Conservation (phyloP, 2,797 vertebrate genomes). For the Pelodytes ibericus region DNA sequence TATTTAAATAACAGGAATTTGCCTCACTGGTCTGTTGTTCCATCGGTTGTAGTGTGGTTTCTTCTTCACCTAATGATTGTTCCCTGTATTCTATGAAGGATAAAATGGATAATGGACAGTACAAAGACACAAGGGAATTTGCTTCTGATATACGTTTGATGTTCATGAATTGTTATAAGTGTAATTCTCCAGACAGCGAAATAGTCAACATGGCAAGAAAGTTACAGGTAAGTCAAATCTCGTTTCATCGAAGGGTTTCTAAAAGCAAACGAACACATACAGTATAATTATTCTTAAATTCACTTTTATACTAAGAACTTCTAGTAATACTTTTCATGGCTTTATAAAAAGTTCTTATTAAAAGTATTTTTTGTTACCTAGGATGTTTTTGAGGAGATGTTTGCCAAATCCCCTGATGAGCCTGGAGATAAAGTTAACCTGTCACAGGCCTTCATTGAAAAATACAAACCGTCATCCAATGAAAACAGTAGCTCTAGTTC, state of each 20-base stretch:
- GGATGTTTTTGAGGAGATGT: conserved; percentile 90
- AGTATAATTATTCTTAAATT: too few species aligned
- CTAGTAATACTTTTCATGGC: too few species aligned
- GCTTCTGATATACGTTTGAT: conserved; percentile 88
- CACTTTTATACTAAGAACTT: too few species aligned
- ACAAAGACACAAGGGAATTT: conserved; percentile 81
- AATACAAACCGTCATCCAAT: conserved; percentile 47
- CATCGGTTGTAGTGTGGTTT: too few species aligned
- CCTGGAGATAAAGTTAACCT: conserved; percentile 51
- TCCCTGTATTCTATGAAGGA: conserved; percentile 66
- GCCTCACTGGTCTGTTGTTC: too few species aligned
- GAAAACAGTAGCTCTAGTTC: conserved; percentile 68
- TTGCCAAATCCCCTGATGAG: conserved; percentile 81
- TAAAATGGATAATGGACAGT: conserved; percentile 86
- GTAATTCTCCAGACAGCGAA: conserved; percentile 82
- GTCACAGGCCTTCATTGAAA: conserved; percentile 44
- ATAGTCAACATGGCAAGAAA: conserved; percentile 88
- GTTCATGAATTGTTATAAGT: conserved; percentile 91
- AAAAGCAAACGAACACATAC: too few species aligned
- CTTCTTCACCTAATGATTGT: neutral
- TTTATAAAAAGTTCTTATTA: too few species aligned
- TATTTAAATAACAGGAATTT: too few species aligned
- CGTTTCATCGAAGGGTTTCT: too few species aligned
- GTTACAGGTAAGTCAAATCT: conserved; percentile 84
- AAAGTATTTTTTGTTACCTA: conserved; percentile 66